Percentiles rank a stretch among this genome's conserved stretches.
These are phyloP conservation scores for Bombus waltoni DNA, from an alignment of 1,140 invertebrate genomes.

Conservation along the genomic window DNA sequence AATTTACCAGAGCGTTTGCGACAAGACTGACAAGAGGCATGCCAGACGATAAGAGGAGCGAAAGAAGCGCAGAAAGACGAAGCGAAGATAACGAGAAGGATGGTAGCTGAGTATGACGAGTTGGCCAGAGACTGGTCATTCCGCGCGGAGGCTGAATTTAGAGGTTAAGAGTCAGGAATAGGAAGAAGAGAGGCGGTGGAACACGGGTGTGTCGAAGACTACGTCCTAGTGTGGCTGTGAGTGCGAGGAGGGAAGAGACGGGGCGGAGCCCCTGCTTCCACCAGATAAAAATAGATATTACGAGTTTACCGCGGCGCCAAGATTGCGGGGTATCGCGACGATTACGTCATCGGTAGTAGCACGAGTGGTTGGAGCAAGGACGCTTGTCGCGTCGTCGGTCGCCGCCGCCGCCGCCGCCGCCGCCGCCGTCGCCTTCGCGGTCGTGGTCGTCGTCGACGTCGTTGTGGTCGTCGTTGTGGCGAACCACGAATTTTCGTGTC, in stretches of 20 bases:
- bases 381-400: conserved; percentile 70
- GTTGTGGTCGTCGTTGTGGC: background rate
- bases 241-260: conserved; percentile 19
- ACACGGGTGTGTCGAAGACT: conserved; percentile 46
- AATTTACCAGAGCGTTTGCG: background rate
- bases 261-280: conserved; percentile 70
- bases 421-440: conserved; percentile 55
- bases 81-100: background rate
- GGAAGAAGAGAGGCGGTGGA: conserved; percentile 37
- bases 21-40: background rate
- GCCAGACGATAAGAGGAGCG: background rate
- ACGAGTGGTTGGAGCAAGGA: conserved; percentile 73
- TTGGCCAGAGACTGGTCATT: conserved; percentile 13
- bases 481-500: conserved; percentile 58
- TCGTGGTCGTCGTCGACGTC: conserved; percentile 43
- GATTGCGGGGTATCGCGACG: conserved; percentile 81
- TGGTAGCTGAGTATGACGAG: background rate
- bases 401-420: conserved; percentile 55
- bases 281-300: conserved; percentile 82
- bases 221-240: conserved; percentile 11
- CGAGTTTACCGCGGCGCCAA: conserved; percentile 81
- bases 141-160: conserved; percentile 31
- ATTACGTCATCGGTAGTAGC: conserved; percentile 80
- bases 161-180: conserved; percentile 40
- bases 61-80: background rate